Evolutionary conservation across 2,797 vertebrate species (phyloP), one percentile per base, ranked within the genome.

Genomic region (Harpagifer antarcticus): DNA sequence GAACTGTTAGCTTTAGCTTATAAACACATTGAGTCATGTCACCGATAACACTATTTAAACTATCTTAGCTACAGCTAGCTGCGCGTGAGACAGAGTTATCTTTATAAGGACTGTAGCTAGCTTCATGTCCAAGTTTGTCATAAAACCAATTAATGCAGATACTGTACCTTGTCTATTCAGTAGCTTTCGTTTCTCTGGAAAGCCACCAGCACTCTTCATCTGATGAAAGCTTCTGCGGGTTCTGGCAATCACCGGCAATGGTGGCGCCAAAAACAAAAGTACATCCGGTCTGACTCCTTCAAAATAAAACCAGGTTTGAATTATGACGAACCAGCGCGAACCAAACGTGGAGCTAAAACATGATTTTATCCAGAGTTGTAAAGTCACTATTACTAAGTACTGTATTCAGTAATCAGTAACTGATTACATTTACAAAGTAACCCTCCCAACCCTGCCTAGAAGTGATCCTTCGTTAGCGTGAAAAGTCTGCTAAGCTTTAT

Each of bases 11-110:
- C 43, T 33, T 17, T 47, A 37, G 37, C 47, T 33, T 27, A 50
- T 6, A 6, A 19, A 12, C 47, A 5, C 14, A 1, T 15, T 7
- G 45, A 68, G 59, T 81, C 70, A 42, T 57, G 81, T 60, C 60
- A 55, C 43, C 37, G 55, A n/a, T 64, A 45, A 45, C 52, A 42
- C 9, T 31, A 75, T 15, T 27, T 64, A 82, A 84, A 59, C 20
- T 59, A 48, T 9, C n/a, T 48, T 19, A 37, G 14, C 40, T 63
- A 63, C 31, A 40, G 49, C 50, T 54, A 65, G 74, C 74, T n/a
- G 11, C 23, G 8, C 3, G 27, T 0, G 0, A 14, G 10, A 27
- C 1, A 60, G 17, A 59, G 9, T 53, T 19, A 1, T 12, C 6
- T 9, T 14, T 0, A 8, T n/a, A 0, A 19, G 7, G 33, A 33